Percentiles rank a stretch among this genome's conserved stretches.
phyloP scores from a whole-genome alignment of 2,113 vertebrate species.

The Platichthys flesus region DNA sequence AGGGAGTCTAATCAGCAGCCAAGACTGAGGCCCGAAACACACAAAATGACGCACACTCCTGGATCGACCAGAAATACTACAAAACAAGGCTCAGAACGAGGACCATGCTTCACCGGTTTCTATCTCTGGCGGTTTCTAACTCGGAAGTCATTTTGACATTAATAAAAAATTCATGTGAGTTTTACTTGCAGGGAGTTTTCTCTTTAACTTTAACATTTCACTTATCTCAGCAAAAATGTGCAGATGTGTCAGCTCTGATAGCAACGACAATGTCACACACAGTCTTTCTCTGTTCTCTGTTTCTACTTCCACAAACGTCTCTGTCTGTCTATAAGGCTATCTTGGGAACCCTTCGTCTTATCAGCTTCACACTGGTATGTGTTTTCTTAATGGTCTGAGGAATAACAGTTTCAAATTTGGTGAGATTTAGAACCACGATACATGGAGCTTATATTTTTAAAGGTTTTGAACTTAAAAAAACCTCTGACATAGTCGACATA shows the following conservation, averaged over 20 bases:
- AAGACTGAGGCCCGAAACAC: constrained; percentile 32
- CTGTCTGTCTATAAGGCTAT: too few relatives aligned
- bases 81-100: constrained; percentile 22
- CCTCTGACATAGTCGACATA: too few relatives aligned
- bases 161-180: constrained; percentile 4
- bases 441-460: too few relatives aligned
- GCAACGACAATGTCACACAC: background rate
- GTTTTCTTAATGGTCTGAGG: too few relatives aligned
- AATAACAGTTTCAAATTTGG: too few relatives aligned
- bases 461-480: too few relatives aligned
- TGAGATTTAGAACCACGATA: too few relatives aligned
- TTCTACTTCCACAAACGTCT: too few relatives aligned
- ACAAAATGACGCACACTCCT: constrained; percentile 21
- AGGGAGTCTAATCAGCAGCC: constrained; percentile 50
- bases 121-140: background rate
- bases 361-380: too few relatives aligned
- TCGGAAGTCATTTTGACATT: constrained; percentile 26
- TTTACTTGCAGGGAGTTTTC: constrained; percentile 8
- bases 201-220: constrained; percentile 10
- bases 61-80: constrained; percentile 1
- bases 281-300: background rate
- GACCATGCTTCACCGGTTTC: constrained; percentile 26
- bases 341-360: too few relatives aligned
- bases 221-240: background rate
- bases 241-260: background rate